These are phyloP conservation scores for Oreocharis arfaki DNA, from an alignment of 2,113 vertebrate genomes.

Conservation along the genomic window DNA sequence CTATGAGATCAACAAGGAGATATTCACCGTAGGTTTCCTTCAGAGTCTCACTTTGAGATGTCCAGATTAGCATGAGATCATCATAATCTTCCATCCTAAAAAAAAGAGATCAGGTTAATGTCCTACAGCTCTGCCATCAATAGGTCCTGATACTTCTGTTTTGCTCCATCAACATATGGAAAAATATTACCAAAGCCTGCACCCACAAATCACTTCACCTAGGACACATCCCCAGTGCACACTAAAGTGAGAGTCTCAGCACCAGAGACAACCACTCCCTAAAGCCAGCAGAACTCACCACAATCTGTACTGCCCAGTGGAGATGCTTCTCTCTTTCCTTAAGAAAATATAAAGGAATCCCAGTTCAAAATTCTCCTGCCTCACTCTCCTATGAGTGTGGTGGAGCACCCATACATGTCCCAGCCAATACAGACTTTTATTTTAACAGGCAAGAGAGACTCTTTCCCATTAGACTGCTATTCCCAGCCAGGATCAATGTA, in stretches of 20 bases:
- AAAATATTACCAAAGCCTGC: neutral
- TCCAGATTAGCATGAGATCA: slow-evolving; percentile 77
- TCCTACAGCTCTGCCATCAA: neutral
- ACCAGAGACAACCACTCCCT: neutral
- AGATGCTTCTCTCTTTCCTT: neutral
- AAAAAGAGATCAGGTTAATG: neutral
- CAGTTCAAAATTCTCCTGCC: neutral
- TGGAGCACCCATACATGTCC: neutral
- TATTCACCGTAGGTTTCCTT: slow-evolving; percentile 64
- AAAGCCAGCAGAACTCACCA: neutral
- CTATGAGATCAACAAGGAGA: slow-evolving; percentile 79
- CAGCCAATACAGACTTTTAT: fast-evolving
- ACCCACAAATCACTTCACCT: neutral
- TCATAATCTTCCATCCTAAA: slow-evolving; percentile 87
- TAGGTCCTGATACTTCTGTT: neutral
- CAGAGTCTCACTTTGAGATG: slow-evolving; percentile 59
- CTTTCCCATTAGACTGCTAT: neutral
- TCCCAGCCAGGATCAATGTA: neutral
- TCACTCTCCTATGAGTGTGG: neutral
- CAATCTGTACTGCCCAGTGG: neutral
- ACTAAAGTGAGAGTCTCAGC: neutral
- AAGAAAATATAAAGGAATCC: neutral
- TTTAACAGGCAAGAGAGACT: neutral
- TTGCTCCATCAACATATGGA: neutral
- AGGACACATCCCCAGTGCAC: fast-evolving